These are phyloP conservation scores for Thera obeliscata DNA, from an alignment of 2,888 invertebrate genomes.

Conservation along the genomic window DNA sequence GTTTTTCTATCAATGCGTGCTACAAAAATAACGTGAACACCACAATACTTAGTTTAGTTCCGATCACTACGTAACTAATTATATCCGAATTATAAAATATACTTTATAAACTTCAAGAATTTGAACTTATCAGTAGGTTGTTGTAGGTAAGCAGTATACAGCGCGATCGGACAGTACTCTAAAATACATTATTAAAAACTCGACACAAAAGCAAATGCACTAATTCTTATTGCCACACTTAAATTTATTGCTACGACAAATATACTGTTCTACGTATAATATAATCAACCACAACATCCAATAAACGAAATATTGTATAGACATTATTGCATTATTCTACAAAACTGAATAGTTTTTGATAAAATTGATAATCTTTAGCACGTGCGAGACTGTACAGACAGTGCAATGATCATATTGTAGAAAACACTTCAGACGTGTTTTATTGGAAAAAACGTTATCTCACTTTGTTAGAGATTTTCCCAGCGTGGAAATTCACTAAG, in stretches of 20 bases:
- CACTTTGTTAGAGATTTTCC: constrained; percentile 52
- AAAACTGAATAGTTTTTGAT: constrained; percentile 63
- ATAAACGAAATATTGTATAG: constrained; percentile 74
- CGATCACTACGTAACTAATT: constrained; percentile 70
- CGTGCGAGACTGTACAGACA: constrained; percentile 73
- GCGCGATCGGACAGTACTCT: constrained; percentile 62
- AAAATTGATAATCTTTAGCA: constrained; percentile 20
- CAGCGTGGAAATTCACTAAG: constrained; percentile 77
- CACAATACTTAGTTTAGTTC: constrained; percentile 52
- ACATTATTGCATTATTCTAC: constrained; percentile 76
- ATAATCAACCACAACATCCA: constrained; percentile 79
- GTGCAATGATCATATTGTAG: constrained; percentile 60
- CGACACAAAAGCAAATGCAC: constrained; percentile 79
- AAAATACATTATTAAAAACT: constrained; percentile 62
- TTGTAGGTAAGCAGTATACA: constrained; percentile 74
- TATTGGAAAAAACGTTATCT: constrained; percentile 46
- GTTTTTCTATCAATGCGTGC: constrained; percentile 36
- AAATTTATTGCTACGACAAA: constrained; percentile 81
- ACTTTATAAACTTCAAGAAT: constrained; percentile 75
- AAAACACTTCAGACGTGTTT: constrained; percentile 50
- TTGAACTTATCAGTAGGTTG: constrained; percentile 75
- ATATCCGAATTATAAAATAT: constrained; percentile 74
- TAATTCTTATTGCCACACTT: constrained; percentile 82
- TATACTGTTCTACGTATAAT: constrained; percentile 73
- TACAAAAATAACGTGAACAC: constrained; percentile 47